Conservation (phyloP, 2,888 invertebrate genomes). For the Euclidia mi region DNA sequence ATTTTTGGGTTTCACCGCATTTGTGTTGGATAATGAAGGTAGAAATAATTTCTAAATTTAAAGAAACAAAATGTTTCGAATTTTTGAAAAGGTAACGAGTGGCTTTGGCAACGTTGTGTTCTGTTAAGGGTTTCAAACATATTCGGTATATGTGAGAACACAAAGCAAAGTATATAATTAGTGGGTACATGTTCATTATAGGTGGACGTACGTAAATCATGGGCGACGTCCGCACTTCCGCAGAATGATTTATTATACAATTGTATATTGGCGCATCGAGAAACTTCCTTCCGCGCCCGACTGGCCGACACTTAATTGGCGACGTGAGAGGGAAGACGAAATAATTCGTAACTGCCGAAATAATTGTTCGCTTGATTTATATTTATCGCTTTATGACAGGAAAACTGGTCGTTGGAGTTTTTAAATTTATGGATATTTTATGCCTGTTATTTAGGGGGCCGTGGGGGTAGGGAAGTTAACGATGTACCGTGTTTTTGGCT, state of each 20-base stretch:
- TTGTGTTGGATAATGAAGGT: slow-evolving; percentile 49
- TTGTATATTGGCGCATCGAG: slow-evolving; percentile 73
- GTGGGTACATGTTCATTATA: slow-evolving; percentile 66
- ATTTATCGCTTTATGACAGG: slow-evolving; percentile 73
- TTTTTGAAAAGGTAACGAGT: slow-evolving; percentile 34
- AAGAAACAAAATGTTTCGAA: slow-evolving; percentile 23
- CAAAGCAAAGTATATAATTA: no score
- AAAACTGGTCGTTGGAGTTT: slow-evolving; percentile 70
- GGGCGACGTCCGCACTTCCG: slow-evolving; percentile 72
- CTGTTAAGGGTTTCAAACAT: slow-evolving; percentile 14
- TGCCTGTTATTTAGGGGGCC: slow-evolving; percentile 64
- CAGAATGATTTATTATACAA: slow-evolving; percentile 70
- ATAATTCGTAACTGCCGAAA: slow-evolving; percentile 72
- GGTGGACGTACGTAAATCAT: slow-evolving; percentile 75
- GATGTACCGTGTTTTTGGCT: slow-evolving; percentile 52
- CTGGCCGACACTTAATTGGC: slow-evolving; percentile 73
- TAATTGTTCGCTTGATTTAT: slow-evolving; percentile 75
- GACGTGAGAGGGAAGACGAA: slow-evolving; percentile 71
- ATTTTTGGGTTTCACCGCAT: slow-evolving; percentile 27
- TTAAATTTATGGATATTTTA: slow-evolving; percentile 74
- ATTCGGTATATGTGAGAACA: no score
- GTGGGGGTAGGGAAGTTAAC: slow-evolving; percentile 47
- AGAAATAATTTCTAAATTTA: slow-evolving; percentile 39
- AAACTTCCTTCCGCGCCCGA: slow-evolving; percentile 70
- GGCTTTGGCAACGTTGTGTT: slow-evolving; percentile 34